Conservation (phyloP, 1,140 invertebrate species). For the Drosophila rhopaloa region DNA sequence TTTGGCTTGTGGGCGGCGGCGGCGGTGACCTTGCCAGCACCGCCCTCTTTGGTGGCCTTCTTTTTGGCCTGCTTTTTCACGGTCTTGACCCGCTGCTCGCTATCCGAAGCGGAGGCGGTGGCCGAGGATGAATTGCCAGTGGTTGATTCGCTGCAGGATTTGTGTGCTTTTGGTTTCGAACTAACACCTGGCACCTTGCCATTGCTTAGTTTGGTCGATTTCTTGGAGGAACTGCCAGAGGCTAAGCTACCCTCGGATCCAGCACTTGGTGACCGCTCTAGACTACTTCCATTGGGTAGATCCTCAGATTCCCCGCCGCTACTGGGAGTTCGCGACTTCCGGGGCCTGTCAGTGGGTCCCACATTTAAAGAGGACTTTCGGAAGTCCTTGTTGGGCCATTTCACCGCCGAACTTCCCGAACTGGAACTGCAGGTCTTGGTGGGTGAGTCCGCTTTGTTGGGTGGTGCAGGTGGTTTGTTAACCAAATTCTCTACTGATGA, state of each 20-base stretch:
- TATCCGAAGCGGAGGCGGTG: constrained; percentile 60
- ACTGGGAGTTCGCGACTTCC: constrained; percentile 78
- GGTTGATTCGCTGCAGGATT: constrained; percentile 61
- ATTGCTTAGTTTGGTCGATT: constrained; percentile 39
- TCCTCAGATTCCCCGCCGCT: constrained; percentile 79
- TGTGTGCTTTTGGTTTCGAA: constrained; percentile 55
- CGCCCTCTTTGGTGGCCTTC: constrained; percentile 51
- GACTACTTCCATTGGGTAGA: constrained; percentile 15
- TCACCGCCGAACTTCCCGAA: constrained; percentile 76
- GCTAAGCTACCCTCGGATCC: constrained; percentile 62
- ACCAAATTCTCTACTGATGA: constrained; percentile 73
- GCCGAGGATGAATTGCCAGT: constrained; percentile 25
- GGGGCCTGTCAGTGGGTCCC: constrained; percentile 85
- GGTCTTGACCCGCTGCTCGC: constrained; percentile 56
- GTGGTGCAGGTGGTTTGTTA: constrained; percentile 86
- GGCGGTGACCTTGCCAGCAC: constrained; percentile 20
- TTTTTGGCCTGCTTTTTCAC: constrained; percentile 63
- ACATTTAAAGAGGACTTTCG: constrained; percentile 91
- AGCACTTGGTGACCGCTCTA: constrained; percentile 82
- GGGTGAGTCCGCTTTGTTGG: constrained; percentile 79
- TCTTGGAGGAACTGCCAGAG: constrained; percentile 38
- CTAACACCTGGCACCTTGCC: constrained; percentile 34
- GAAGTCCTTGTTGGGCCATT: constrained; percentile 90
- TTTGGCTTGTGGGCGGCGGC: constrained; percentile 35
- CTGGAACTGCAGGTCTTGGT: constrained; percentile 76